Conservation (phyloP, 2,888 invertebrate genomes). For the Sarcophaga subvicina region DNA sequence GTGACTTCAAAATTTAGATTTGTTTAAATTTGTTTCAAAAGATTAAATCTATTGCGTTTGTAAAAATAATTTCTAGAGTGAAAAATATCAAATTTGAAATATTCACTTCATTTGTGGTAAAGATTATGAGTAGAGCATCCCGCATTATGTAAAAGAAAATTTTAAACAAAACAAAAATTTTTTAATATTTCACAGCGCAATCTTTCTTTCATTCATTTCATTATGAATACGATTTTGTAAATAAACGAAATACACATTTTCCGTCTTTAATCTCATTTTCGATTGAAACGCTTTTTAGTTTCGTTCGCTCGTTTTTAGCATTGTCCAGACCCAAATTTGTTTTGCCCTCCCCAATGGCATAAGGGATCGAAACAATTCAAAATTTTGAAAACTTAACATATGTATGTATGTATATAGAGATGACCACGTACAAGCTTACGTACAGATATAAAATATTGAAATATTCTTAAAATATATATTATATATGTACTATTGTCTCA, state of each 20-base stretch:
- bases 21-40: too few species aligned
- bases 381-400: slow-evolving; percentile 17
- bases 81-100: too few species aligned
- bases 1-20: too few species aligned
- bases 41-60: too few species aligned
- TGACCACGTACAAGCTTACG: neutral
- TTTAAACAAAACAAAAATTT: too few species aligned
- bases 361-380: slow-evolving; percentile 41
- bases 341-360: slow-evolving; percentile 36
- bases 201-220: too few species aligned
- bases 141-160: too few species aligned
- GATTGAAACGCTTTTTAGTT: neutral
- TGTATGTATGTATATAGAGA: slow-evolving; percentile 1
- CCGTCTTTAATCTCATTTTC: neutral
- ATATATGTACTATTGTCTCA: neutral
- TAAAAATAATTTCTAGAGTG: too few species aligned
- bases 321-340: slow-evolving; percentile 35
- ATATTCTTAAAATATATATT: neutral
- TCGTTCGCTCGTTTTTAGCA: neutral
- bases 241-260: neutral
- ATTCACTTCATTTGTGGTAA: too few species aligned
- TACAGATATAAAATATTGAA: neutral
- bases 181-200: too few species aligned
- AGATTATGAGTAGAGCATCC: too few species aligned
- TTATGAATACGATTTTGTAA: neutral